Percentiles rank a stretch among this genome's conserved stretches.
Conservation (phyloP, 2,888 invertebrate species). For the Perizoma affinitatum region DNA sequence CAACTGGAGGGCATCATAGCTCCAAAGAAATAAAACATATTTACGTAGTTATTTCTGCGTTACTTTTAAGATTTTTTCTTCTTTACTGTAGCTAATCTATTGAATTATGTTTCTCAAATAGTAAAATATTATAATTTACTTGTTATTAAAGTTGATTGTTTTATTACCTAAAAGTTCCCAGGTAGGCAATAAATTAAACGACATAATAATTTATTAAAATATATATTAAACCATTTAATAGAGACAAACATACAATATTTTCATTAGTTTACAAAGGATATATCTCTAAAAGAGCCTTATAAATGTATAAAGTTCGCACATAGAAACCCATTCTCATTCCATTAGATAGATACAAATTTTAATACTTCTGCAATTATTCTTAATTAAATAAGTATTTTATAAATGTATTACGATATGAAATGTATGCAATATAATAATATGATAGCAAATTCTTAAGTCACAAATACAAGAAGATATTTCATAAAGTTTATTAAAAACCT, state of each 20-base stretch:
- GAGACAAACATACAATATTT: conserved; percentile 83
- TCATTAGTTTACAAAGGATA: conserved; percentile 82
- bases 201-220: conserved; percentile 75
- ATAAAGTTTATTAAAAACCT: conserved; percentile 34
- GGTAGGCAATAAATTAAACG: conserved; percentile 47
- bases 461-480: conserved; percentile 36
- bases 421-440: conserved; percentile 5
- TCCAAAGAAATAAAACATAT: conserved; percentile 90
- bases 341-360: conserved; percentile 48
- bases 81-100: conserved; percentile 34
- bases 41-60: conserved; percentile 5
- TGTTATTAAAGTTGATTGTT: conserved; percentile 23
- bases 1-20: conserved; percentile 97
- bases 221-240: conserved; percentile 84
- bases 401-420: conserved; percentile 53
- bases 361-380: conserved; percentile 52
- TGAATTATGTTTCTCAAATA: conserved; percentile 35
- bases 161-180: background rate
- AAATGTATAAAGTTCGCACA: conserved; percentile 80
- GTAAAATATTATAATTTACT: conserved; percentile 38
- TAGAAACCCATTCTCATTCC: conserved; percentile 66
- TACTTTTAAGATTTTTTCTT: conserved; percentile 43
- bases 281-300: conserved; percentile 70
- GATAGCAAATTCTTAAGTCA: conserved; percentile 31
- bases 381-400: conserved; percentile 56